Percentiles rank a stretch among this genome's conserved stretches.
phyloP scores from a whole-genome alignment of 1,140 invertebrate species.

The Pogonomyrmex barbatus region DNA sequence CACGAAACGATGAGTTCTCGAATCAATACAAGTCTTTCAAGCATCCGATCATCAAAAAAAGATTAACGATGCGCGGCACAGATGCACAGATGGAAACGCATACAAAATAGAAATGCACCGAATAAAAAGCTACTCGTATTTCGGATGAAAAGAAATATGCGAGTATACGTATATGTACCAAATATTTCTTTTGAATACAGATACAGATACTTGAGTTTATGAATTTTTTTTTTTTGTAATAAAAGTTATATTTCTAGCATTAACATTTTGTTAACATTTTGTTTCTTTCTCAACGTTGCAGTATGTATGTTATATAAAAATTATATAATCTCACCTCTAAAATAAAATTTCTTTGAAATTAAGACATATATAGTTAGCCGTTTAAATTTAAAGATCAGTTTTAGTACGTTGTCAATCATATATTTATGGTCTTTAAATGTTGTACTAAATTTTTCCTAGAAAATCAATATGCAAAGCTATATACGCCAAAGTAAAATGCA shows the following conservation, averaged over 20 bases:
- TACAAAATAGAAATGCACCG: neutral
- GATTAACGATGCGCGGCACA: neutral
- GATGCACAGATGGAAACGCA: neutral
- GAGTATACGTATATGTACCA: neutral
- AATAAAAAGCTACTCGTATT: neutral
- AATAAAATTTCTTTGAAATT: neutral
- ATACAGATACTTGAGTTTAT: neutral
- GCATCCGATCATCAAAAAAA: neutral
- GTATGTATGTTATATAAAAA: neutral
- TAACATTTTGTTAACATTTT: neutral
- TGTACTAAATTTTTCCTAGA: neutral
- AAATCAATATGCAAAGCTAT: slow-evolving; percentile 1
- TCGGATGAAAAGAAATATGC: neutral
- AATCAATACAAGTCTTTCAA: slow-evolving; percentile 63
- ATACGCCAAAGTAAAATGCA: slow-evolving; percentile 9
- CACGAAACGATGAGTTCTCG: slow-evolving; percentile 65
- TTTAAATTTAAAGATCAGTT: neutral
- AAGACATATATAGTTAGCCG: neutral
- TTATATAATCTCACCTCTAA: neutral
- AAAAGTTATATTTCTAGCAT: neutral
- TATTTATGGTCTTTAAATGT: neutral
- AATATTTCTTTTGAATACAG: neutral
- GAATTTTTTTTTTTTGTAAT: neutral
- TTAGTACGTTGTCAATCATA: neutral
- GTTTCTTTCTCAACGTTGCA: neutral